Base-by-base conservation (phyloP, 2,888 invertebrate genomes). In the Trimorus sp. region DNA sequence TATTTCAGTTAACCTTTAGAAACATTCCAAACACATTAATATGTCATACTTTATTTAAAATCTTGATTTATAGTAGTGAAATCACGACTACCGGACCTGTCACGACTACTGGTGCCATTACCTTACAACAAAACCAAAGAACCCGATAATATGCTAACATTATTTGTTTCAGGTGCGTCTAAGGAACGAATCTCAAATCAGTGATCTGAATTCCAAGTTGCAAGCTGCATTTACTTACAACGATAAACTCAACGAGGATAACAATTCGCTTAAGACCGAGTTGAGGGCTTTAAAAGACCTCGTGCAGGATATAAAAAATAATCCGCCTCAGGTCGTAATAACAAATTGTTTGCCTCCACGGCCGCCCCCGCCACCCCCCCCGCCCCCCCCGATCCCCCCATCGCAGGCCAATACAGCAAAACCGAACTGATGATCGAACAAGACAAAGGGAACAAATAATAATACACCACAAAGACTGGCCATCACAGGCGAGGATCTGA, bases 401-500 rank as follows among this genome's bases (percentile, higher is more conserved):
- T 0, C 84, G 77, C 1, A 68, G 66, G 1, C 40, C 63, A 7
- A 59, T 6, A 1, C 15, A 62, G 5, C 26, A 12, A 16, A 60
- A 0, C n/a, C 45, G n/a, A 65, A 65, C 51, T 12, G 40, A 5
- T 38, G 1, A 40, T 40, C 40, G 40, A 15, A 15, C 7, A 15
- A 16, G 36, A 49, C 59, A 51, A 70, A 70, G 11, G 9, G 9
- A 60, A 66, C 6, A 11, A 45, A 60, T 12, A 11, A 42, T 14
- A 62, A 54, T 58, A 58, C 86, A 15, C 14, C 74, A n/a, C 84
- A 69, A 38, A 87, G 91, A 69, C 90, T 90, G 2, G 40, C 86
- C n/a, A 92, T 92, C 42, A 92, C 92, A 7, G 89, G 90, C 7
- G 91, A 92, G 38, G 92, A 92, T 85, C 86, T 92, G 59, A 77